A percentile compares a stretch with the other conserved stretches of the same genome.
These are phyloP conservation scores for Zosterops lateralis DNA, from an alignment of 2,113 vertebrate species.

Conservation along the genomic window DNA sequence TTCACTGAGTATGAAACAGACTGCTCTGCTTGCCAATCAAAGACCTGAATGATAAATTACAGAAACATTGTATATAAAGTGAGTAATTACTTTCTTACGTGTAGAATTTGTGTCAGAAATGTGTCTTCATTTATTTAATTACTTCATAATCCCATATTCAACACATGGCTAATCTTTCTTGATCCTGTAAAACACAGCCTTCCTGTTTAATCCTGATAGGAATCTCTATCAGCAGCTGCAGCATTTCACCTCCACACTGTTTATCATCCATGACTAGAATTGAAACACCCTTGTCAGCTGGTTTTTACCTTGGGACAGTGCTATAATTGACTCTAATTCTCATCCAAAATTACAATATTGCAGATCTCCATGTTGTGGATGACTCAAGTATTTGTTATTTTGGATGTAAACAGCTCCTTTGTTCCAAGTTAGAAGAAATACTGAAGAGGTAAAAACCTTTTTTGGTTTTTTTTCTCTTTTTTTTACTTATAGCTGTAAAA, in stretches of 20 bases:
- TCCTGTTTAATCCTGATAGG: slow-evolving; percentile 54
- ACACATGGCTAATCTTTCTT: slow-evolving; percentile 53
- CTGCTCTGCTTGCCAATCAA: neutral
- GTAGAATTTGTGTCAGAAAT: slow-evolving; percentile 33
- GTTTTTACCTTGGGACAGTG: neutral
- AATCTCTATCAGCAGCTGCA: slow-evolving; percentile 52
- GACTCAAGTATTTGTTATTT: neutral
- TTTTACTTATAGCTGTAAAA: neutral
- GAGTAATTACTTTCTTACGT: neutral
- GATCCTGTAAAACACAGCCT: slow-evolving; percentile 48
- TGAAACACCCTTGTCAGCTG: neutral
- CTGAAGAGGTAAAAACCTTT: neutral
- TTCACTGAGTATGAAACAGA: neutral
- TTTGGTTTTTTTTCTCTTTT: fast-evolving
- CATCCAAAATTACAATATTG: neutral
- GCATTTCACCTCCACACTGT: slow-evolving; percentile 29
- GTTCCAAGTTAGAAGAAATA: neutral
- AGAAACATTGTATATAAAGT: neutral
- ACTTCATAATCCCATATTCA: slow-evolving; percentile 51
- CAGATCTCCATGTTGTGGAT: neutral
- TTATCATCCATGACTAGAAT: slow-evolving; percentile 42
- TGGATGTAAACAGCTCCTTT: neutral
- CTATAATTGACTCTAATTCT: slow-evolving; percentile 6
- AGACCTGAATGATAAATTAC: neutral
- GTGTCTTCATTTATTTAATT: slow-evolving; percentile 61